Evolutionary conservation across 2,113 vertebrate genomes (phyloP), one percentile per base, ranked within the genome.

Genomic region (Aramus guarauna): DNA sequence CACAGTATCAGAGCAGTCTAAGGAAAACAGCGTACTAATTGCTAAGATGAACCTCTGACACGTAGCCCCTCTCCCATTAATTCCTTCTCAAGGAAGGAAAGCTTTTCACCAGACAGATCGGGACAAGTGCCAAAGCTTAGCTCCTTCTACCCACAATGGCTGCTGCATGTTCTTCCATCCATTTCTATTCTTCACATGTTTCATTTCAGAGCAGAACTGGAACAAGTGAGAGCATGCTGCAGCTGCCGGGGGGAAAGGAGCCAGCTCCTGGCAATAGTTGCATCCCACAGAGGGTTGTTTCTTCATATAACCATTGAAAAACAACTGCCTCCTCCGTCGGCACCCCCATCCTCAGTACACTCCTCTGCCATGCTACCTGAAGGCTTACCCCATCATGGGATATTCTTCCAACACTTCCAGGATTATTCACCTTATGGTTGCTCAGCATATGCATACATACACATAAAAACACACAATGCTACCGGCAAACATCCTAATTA

Each of bases 161-260:
- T 47, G 84, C 93, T 24, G 63, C 75, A 2, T 1, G 56, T 24
- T 80, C 97, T 62, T 19, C 32, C 91, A 66, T 9, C 83, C 95
- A 52, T 84, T 87, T 20, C 91, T 55, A 50, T 72, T 91, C 91
- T 68, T 43, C 58, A 55, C 83, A 2, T n/a, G 88, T 55, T 60
- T 72, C 86, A 4, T 26, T 82, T n/a, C 0, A 32, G 94, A 90
- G 86, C 83, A 53, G 90, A 23, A 4, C 62, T 55, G 94, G 88
- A 95, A 95, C 88, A 92, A 92, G 96, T 47, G 94, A 82, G 88
- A 82, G 92, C 94, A 82, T 7, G 94, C 86, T 37, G 91, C 95
- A 87, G 95, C 96, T 92, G 95, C 72, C 4, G 68, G 30, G 58
- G 64, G 92, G 79, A 74, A 21, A 43, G 79, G 41, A 94, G 92